phyloP scores from a whole-genome alignment of 2,797 vertebrate species.

The Sebastes aleutianus region DNA sequence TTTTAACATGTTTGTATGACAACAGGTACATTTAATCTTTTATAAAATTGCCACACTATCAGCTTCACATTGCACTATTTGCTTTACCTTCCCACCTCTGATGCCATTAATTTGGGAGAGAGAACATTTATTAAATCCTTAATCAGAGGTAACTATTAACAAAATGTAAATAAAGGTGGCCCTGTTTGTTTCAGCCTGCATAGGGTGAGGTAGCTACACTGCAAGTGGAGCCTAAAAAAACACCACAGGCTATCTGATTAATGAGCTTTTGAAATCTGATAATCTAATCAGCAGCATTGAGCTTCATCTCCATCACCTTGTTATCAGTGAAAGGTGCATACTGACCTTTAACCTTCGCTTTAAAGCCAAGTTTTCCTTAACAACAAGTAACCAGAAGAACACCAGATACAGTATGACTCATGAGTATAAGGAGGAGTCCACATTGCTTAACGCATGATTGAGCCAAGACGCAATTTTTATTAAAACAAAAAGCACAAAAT shows the following conservation, averaged over 20 bases:
- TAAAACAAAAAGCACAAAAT: neutral
- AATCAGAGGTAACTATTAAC: conserved; percentile 1
- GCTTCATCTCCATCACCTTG: conserved; percentile 4
- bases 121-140: neutral
- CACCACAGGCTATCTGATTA: neutral
- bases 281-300: neutral
- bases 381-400: conserved; percentile 25
- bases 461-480: neutral
- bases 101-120: neutral
- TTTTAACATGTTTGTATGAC: neutral
- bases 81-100: neutral
- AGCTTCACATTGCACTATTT: neutral
- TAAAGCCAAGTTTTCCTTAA: neutral
- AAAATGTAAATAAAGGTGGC: neutral
- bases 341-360: conserved; percentile 36
- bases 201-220: neutral
- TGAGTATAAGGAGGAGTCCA: conserved; percentile 8
- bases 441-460: conserved; percentile 6
- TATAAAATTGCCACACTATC: neutral
- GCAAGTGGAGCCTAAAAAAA: neutral
- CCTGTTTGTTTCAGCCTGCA: neutral
- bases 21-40: neutral
- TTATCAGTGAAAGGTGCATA: conserved; percentile 8
- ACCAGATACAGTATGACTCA: conserved; percentile 18
- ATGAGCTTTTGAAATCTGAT: conserved; percentile 21